phyloP scores from a whole-genome alignment of 1,140 invertebrate genomes.

The Choristoneura fumiferana region DNA sequence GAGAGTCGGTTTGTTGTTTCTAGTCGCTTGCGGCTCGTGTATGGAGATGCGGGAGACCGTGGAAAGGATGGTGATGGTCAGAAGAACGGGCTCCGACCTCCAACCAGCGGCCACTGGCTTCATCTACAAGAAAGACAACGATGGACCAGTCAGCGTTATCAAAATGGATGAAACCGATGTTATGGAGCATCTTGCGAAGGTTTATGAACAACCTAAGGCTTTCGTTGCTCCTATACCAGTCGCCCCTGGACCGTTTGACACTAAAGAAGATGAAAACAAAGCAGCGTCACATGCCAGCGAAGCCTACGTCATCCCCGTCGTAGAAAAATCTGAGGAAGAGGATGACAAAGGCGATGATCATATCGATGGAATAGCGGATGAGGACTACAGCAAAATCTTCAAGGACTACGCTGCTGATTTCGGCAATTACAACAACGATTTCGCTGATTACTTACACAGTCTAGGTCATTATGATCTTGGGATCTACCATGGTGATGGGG shows the following conservation, averaged over 20 bases:
- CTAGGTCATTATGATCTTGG: constrained; percentile 48
- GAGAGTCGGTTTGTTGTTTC: constrained; percentile 36
- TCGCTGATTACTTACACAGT: constrained; percentile 53
- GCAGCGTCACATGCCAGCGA: constrained; percentile 45
- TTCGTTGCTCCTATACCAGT: constrained; percentile 44
- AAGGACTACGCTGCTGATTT: constrained; percentile 50
- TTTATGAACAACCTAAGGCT: constrained; percentile 52
- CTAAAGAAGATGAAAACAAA: constrained; percentile 48
- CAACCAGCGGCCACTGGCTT: constrained; percentile 76
- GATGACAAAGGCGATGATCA: constrained; percentile 34
- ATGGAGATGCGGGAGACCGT: constrained; percentile 71
- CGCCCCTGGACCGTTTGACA: constrained; percentile 38
- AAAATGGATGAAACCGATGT: constrained; percentile 72
- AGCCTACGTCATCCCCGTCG: constrained; percentile 54
- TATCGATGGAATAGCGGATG: constrained; percentile 57
- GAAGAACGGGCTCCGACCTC: constrained; percentile 71
- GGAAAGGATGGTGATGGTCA: constrained; percentile 73
- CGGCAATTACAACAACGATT: constrained; percentile 43
- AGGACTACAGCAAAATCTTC: constrained; percentile 60
- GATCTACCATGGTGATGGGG: constrained; percentile 44
- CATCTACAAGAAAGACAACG: constrained; percentile 75
- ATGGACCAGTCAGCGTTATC: constrained; percentile 67
- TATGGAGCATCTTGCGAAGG: constrained; percentile 65
- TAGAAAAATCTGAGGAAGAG: constrained; percentile 44
- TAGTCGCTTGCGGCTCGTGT: constrained; percentile 42